phyloP scores from a whole-genome alignment of 1,140 invertebrate species.

The Musca domestica region DNA sequence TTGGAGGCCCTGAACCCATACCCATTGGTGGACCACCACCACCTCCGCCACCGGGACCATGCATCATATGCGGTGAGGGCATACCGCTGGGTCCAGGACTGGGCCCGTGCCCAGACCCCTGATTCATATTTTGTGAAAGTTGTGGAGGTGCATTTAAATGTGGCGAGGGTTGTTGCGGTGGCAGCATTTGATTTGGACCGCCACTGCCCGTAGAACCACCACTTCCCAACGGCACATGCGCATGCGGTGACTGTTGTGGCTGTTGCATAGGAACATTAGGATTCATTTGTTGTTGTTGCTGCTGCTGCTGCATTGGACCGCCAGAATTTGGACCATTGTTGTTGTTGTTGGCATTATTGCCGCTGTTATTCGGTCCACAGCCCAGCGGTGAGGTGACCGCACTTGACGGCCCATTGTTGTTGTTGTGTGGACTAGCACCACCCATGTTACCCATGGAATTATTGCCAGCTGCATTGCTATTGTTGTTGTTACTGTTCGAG shows the following conservation, averaged over 20 bases:
- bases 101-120: conserved; percentile 1
- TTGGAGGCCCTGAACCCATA: conserved; percentile 20
- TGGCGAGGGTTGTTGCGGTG: conserved; percentile 45
- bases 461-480: conserved; percentile 33
- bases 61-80: conserved; percentile 15
- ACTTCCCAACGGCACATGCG: conserved; percentile 34
- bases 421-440: conserved; percentile 32
- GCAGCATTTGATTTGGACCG: conserved; percentile 47
- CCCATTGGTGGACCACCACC: conserved; percentile 4
- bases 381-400: conserved; percentile 27
- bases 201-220: conserved; percentile 39
- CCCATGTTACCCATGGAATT: conserved; percentile 35
- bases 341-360: conserved; percentile 56
- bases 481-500: conserved; percentile 5
- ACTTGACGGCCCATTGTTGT: not conserved
- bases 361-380: conserved; percentile 52
- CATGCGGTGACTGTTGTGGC: conserved; percentile 35
- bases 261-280: conserved; percentile 53
- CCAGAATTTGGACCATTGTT: conserved; percentile 43
- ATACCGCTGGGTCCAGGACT: conserved; percentile 16
- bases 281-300: conserved; percentile 40
- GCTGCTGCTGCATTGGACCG: conserved; percentile 29
- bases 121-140: conserved; percentile 42
- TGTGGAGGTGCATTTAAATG: conserved; percentile 42
- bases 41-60: conserved; percentile 1